phyloP scores from a whole-genome alignment of 37 sponge, comb jelly and placozoan genomes.

The Haliclona indistincta region DNA sequence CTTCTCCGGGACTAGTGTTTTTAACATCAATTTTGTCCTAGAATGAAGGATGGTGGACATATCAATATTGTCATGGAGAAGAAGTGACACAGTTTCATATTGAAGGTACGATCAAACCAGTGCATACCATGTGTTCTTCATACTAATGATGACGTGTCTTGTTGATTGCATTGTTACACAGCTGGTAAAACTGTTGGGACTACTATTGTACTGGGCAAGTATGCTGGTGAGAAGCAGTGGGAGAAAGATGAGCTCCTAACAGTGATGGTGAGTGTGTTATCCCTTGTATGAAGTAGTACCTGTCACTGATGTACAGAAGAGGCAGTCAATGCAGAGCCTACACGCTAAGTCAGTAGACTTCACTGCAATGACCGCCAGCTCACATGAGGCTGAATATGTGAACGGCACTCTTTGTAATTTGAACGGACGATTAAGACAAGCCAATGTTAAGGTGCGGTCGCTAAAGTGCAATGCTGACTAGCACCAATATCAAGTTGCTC shows the following conservation, averaged over 20 bases:
- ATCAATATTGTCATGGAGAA: slow-evolving; percentile 69
- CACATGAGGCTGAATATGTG: slow-evolving; percentile 29
- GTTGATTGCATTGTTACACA: slow-evolving; percentile 5
- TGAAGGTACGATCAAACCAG: slow-evolving; percentile 28
- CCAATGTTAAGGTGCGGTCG: slow-evolving; percentile 50
- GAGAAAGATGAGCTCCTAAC: slow-evolving; percentile 9
- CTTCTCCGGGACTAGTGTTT: background rate
- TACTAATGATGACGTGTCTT: background rate
- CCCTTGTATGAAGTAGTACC: too few species aligned
- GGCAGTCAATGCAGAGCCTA: too few species aligned
- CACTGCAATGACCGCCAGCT: background rate
- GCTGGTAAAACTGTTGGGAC: slow-evolving; percentile 36
- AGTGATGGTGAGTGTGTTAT: slow-evolving; percentile 7
- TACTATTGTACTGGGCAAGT: slow-evolving; percentile 36
- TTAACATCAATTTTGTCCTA: background rate
- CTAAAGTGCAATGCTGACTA: too few species aligned
- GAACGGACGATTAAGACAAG: slow-evolving; percentile 30
- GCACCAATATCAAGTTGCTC: too few species aligned
- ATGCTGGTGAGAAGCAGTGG: slow-evolving; percentile 63
- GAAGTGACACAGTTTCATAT: slow-evolving; percentile 53
- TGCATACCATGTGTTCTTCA: background rate
- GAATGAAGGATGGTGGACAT: slow-evolving; percentile 71
- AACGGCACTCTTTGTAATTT: slow-evolving; percentile 64
- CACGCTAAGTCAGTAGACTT: background rate
- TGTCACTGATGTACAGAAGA: too few species aligned